phyloP scores from a whole-genome alignment of 64 coral and sea anemone genomes.

The Porites lutea region DNA sequence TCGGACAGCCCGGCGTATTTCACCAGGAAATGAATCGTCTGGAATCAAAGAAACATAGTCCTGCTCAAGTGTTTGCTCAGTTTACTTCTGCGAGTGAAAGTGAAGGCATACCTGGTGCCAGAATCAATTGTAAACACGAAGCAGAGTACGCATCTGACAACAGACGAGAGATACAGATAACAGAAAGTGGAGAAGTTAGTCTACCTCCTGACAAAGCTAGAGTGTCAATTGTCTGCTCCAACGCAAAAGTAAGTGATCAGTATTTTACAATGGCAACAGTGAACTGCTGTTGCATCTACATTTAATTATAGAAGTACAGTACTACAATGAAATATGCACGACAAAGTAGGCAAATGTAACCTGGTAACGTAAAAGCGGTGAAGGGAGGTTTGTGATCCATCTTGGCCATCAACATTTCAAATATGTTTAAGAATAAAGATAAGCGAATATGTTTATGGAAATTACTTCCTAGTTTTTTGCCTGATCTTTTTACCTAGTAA shows the following conservation, averaged over 20 bases:
- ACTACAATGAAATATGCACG: no score
- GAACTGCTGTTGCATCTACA: no score
- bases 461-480: no score
- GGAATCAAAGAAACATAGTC: conserved; percentile 77
- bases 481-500: no score
- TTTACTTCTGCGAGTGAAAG: conserved; percentile 77
- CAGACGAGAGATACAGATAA: conserved; percentile 91
- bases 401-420: no score
- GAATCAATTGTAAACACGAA: conserved; percentile 4
- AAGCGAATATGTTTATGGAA: no score
- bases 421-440: no score
- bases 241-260: conserved; percentile 70
- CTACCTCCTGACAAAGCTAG: conserved; percentile 89
- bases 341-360: no score
- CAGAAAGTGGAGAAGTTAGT: conserved; percentile 88
- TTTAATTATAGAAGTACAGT: no score
- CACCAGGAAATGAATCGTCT: conserved; percentile 62
- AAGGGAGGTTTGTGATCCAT: no score
- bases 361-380: no score
- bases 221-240: conserved; percentile 85
- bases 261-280: neutral
- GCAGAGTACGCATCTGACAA: neutral
- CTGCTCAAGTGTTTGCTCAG: conserved; percentile 94
- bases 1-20: neutral
- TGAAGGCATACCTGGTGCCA: conserved; percentile 7